Base-by-base conservation (phyloP, 2,888 invertebrate genomes). In the Crioceris asparagi region DNA sequence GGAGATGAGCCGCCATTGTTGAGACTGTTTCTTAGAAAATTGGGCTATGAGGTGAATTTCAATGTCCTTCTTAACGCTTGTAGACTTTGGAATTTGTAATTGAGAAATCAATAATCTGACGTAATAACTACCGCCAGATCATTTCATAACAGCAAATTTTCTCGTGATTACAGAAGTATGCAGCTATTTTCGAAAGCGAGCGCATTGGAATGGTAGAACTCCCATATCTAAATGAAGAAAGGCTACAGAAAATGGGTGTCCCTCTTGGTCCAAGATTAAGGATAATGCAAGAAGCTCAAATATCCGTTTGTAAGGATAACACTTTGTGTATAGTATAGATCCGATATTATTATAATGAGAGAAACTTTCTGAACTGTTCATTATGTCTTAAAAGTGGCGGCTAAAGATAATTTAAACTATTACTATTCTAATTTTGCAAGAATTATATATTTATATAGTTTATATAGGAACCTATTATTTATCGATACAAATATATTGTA, bases 41-140 rank as follows among this genome's bases (percentile, higher is more conserved):
- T 92, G 47, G 91, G 91, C 54, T 92, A 91, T 66, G 90, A 91
- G 79, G 91, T 84, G n/a, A n/a, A n/a, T n/a, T n/a, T n/a, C n/a
- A n/a, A n/a, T n/a, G n/a, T n/a, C n/a, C n/a, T n/a, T n/a, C n/a
- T n/a, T n/a, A n/a, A n/a, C n/a, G n/a, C n/a, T n/a, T n/a, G n/a
- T n/a, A n/a, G n/a, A n/a, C n/a, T n/a, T n/a, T n/a, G n/a, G n/a
- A n/a, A n/a, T n/a, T n/a, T n/a, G n/a, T n/a, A n/a, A n/a, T n/a
- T n/a, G n/a, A n/a, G n/a, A n/a, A n/a, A n/a, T n/a, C n/a, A n/a
- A n/a, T n/a, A n/a, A n/a, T n/a, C n/a, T n/a, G n/a, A n/a, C n/a
- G n/a, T n/a, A n/a, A n/a, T n/a, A n/a, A n/a, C n/a, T n/a, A n/a
- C n/a, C n/a, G n/a, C n/a, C n/a, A n/a, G n/a, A n/a, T n/a, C n/a